Conservation (phyloP, 2,113 vertebrate genomes). For the Heterotis niloticus region DNA sequence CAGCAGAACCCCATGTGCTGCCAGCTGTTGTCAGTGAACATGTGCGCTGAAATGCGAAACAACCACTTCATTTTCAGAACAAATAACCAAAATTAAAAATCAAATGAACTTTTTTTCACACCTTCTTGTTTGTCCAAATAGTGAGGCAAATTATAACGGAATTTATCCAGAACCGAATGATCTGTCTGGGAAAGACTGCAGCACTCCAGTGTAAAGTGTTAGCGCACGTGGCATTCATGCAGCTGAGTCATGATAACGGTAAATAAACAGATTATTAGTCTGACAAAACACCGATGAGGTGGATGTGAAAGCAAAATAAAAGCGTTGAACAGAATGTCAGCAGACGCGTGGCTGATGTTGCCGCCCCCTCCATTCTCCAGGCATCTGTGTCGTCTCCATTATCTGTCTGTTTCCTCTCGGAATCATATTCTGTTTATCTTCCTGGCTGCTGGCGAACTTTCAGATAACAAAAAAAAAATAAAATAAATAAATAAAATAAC, state of each 20-base stretch:
- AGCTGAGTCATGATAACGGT: neutral
- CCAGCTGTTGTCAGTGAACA: neutral
- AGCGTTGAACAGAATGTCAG: neutral
- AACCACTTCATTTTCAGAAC: conserved; percentile 10
- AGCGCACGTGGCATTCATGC: too few species aligned
- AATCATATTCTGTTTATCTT: conserved; percentile 25
- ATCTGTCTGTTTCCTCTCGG: neutral
- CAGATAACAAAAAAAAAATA: conserved; percentile 26
- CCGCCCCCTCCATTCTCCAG: neutral
- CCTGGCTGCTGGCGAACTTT: conserved; percentile 10
- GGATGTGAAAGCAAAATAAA: conserved; percentile 17
- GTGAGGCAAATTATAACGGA: neutral
- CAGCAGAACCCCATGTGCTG: conserved; percentile 51
- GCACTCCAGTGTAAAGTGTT: neutral
- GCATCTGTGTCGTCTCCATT: neutral
- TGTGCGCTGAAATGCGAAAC: conserved; percentile 2
- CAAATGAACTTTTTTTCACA: conserved; percentile 23
- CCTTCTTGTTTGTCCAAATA: conserved; percentile 11
- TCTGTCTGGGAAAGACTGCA: neutral
- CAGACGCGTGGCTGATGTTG: neutral
- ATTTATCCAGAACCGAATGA: neutral
- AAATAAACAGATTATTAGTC: conserved; percentile 9
- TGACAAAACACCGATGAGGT: conserved; percentile 4
- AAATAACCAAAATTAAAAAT: conserved; percentile 19
- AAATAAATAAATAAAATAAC: too few species aligned